Evolutionary conservation across 2,797 vertebrate genomes (phyloP).

Genomic region (Catostomus latipinnis): DNA sequence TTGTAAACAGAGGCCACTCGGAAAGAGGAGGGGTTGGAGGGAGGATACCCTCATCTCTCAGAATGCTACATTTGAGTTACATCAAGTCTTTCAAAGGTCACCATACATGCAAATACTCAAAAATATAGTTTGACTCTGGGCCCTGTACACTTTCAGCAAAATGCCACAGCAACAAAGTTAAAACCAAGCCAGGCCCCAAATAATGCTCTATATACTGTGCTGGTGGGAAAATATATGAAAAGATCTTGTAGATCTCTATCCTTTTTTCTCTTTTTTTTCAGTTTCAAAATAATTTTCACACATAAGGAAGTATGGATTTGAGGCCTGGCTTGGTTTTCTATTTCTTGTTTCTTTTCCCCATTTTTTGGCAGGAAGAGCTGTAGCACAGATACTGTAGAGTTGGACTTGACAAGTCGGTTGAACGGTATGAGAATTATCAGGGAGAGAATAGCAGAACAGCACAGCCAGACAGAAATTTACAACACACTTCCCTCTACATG

Average conservation of each 20-base stretch:
- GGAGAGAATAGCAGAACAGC: slow-evolving; percentile 12
- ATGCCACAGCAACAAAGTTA: slow-evolving; percentile 67
- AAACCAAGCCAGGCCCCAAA: slow-evolving; percentile 54
- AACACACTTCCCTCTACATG: slow-evolving; percentile 32
- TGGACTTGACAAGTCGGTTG: slow-evolving; percentile 20
- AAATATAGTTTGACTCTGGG: slow-evolving; percentile 66
- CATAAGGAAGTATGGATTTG: slow-evolving; percentile 14
- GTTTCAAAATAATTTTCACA: not conserved
- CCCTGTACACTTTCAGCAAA: slow-evolving; percentile 71
- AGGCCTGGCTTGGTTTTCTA: slow-evolving; percentile 46
- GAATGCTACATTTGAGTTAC: slow-evolving; percentile 74
- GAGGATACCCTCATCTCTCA: slow-evolving; percentile 42
- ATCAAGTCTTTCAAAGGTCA: slow-evolving; percentile 64
- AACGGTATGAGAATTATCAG: slow-evolving; percentile 36
- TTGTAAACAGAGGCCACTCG: slow-evolving; percentile 64
- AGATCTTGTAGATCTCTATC: not conserved
- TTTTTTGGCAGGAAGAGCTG: slow-evolving; percentile 48
- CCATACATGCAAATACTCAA: slow-evolving; percentile 75
- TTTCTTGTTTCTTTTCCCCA: slow-evolving; percentile 14
- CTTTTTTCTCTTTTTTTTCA: not conserved
- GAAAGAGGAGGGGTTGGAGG: slow-evolving; percentile 47
- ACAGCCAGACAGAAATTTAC: slow-evolving; percentile 34
- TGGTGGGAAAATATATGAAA: not conserved
- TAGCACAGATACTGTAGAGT: slow-evolving; percentile 36
- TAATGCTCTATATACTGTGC: slow-evolving; percentile 12